phyloP scores from a whole-genome alignment of 2,113 vertebrate species.

The Anarrhichthys ocellatus region DNA sequence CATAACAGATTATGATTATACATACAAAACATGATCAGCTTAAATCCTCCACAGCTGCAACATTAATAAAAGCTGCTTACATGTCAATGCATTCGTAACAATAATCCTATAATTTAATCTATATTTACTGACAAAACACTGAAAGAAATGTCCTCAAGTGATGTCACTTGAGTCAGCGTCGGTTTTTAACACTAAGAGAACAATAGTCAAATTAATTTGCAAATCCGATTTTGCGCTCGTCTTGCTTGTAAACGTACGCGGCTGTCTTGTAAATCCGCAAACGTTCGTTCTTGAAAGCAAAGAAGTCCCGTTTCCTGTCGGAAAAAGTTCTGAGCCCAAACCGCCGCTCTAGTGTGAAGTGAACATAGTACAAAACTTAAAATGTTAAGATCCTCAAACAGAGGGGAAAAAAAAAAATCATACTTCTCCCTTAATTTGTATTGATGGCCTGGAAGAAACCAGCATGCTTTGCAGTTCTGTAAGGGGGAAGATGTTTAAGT shows the following conservation, averaged over 20 bases:
- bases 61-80: conserved; percentile 2
- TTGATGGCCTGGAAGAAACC: conserved; percentile 97
- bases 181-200: background rate
- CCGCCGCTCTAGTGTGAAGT: conserved; percentile 13
- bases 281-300: background rate
- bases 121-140: background rate
- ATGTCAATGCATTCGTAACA: background rate
- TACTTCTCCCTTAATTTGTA: conserved; percentile 97
- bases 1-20: background rate
- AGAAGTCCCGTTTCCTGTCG: background rate
- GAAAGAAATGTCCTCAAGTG: background rate
- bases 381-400: conserved; percentile 70
- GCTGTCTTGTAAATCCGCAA: background rate
- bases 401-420: conserved; percentile 66
- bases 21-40: background rate
- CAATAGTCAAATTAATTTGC: background rate
- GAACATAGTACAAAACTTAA: conserved; percentile 66
- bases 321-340: conserved; percentile 58
- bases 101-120: conserved; percentile 4
- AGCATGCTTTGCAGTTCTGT: conserved; percentile 96
- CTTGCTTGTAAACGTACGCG: background rate
- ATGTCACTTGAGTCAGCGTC: background rate
- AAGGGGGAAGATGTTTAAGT: conserved; percentile 98
- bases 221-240: background rate
- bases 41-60: conserved; percentile 18